These are phyloP conservation scores for Parasteatoda tepidariorum DNA, from an alignment of 1,140 invertebrate species.

Conservation along the genomic window DNA sequence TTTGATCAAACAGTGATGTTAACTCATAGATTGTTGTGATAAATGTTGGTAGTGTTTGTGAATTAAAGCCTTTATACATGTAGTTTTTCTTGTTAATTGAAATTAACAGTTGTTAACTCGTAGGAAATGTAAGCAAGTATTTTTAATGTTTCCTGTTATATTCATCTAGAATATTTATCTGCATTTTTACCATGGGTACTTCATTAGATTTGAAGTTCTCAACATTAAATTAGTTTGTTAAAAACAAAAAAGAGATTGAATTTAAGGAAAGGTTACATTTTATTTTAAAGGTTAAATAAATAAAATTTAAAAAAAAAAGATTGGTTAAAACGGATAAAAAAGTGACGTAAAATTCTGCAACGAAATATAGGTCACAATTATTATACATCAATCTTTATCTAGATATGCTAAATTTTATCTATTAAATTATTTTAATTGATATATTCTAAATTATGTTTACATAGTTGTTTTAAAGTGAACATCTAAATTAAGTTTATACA, in stretches of 20 bases:
- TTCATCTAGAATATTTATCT: not conserved
- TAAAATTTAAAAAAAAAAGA: not conserved
- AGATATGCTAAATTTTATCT: too few species aligned
- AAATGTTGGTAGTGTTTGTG: slow-evolving; percentile 49
- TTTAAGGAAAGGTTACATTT: not conserved
- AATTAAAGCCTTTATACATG: slow-evolving; percentile 30
- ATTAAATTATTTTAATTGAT: too few species aligned
- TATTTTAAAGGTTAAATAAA: not conserved
- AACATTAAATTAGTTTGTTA: not conserved
- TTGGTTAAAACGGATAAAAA: not conserved
- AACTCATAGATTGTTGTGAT: slow-evolving; percentile 29
- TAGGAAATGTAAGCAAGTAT: not conserved
- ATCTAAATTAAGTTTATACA: too few species aligned
- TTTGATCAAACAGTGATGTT: not conserved
- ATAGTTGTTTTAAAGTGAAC: too few species aligned
- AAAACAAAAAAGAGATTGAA: not conserved
- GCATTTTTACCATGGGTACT: not conserved
- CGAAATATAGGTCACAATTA: not conserved
- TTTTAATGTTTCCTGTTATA: not conserved
- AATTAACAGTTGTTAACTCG: slow-evolving; percentile 22
- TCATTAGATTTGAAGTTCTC: not conserved
- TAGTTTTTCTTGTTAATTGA: slow-evolving; percentile 9
- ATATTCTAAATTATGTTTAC: too few species aligned
- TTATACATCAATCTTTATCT: too few species aligned
- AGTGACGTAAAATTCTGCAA: not conserved